phyloP scores from a whole-genome alignment of 2,888 invertebrate species.

The Lepidonotus clava region DNA sequence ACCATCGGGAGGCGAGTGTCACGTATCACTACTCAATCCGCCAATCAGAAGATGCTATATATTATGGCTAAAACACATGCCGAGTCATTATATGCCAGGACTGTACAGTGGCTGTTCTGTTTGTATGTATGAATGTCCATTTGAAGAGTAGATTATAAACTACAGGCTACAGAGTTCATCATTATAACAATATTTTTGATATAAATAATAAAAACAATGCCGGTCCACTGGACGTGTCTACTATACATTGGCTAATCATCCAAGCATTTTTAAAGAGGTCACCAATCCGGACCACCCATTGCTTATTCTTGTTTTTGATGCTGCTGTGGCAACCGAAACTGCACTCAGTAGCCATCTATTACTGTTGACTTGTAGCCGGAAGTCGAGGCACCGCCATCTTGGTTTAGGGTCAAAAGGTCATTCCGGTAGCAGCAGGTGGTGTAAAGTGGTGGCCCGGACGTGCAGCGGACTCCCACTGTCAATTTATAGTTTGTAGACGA shows the following conservation, averaged over 20 bases:
- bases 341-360: not conserved
- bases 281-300: not conserved
- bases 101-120: constrained; percentile 14
- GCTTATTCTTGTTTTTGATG: not conserved
- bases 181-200: constrained; percentile 26
- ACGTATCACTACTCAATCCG: constrained; percentile 25
- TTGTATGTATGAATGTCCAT: not conserved
- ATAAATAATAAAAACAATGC: constrained; percentile 48
- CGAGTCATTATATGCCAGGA: not conserved
- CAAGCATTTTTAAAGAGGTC: not conserved
- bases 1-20: not conserved
- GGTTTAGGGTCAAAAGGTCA: not conserved
- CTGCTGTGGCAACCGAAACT: no score
- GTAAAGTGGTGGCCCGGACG: not conserved
- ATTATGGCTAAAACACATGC: not conserved
- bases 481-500: no score
- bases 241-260: not conserved
- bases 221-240: not conserved
- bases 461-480: no score
- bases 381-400: constrained; percentile 3
- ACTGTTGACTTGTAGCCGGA: not conserved
- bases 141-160: constrained; percentile 6
- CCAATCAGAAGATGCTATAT: constrained; percentile 3
- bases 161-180: constrained; percentile 32
- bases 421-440: not conserved